These are phyloP conservation scores for Macropus fuliginosus DNA, from an alignment of 2,797 vertebrate species.

Conservation along the genomic window DNA sequence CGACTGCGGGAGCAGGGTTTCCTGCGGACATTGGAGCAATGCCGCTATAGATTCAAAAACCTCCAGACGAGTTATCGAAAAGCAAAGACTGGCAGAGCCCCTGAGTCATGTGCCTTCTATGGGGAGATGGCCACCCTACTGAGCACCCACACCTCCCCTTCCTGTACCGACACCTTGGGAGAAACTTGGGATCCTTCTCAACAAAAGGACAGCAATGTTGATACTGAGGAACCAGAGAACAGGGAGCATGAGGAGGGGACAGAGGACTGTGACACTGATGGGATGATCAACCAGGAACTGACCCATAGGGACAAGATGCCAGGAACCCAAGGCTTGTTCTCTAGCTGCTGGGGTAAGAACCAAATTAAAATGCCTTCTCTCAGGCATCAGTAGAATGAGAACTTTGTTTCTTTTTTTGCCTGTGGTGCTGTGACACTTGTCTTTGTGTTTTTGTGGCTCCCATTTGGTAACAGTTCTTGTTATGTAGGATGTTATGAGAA, in stretches of 20 bases:
- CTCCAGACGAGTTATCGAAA: conserved; percentile 79
- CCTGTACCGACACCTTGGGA: not conserved
- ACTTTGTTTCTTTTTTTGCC: not conserved
- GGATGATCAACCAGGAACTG: not conserved
- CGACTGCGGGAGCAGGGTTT: conserved; percentile 74
- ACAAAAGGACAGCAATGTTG: not conserved
- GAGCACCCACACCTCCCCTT: not conserved
- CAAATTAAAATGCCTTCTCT: not conserved
- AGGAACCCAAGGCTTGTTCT: not conserved
- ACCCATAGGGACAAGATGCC: not conserved
- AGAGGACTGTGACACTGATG: not conserved
- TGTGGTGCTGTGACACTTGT: not conserved
- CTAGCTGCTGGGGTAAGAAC: not conserved
- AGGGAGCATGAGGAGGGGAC: not conserved
- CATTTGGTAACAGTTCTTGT: not conserved
- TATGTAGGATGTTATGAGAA: not conserved
- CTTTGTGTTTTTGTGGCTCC: not conserved
- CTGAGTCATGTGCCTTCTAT: conserved; percentile 74
- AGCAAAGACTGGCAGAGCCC: conserved; percentile 76
- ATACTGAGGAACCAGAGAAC: not conserved
- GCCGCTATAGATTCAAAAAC: conserved; percentile 79
- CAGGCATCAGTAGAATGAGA: not conserved
- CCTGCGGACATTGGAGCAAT: conserved; percentile 77
- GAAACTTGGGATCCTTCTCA: not conserved
- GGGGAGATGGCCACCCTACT: conserved; percentile 72